phyloP scores from a whole-genome alignment of 2,888 invertebrate species.

The Heliconius ismenius region DNA sequence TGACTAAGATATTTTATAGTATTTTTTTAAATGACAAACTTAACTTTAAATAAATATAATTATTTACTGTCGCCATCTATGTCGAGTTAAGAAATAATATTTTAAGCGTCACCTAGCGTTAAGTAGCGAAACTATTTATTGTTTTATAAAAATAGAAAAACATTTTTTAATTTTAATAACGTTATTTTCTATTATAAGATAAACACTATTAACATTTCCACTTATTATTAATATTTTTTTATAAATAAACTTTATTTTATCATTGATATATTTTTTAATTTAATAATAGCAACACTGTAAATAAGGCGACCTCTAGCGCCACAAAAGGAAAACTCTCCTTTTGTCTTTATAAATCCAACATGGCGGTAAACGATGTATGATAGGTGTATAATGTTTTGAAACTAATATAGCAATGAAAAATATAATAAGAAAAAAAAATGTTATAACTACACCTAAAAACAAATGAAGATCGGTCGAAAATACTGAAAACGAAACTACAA shows the following conservation, averaged over 20 bases:
- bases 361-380: constrained; percentile 80
- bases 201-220: neutral
- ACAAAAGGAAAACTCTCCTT: constrained; percentile 57
- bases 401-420: constrained; percentile 69
- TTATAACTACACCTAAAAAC: constrained; percentile 54
- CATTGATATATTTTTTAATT: constrained; percentile 27
- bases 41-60: neutral
- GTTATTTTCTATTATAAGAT: too few species aligned
- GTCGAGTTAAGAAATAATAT: neutral
- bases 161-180: neutral
- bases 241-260: neutral
- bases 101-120: constrained; percentile 26
- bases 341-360: constrained; percentile 79
- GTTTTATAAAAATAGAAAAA: neutral
- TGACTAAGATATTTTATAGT: neutral
- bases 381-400: constrained; percentile 80
- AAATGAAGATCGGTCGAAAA: constrained; percentile 62
- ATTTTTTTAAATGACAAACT: neutral
- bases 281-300: constrained; percentile 54
- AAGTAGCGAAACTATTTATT: constrained; percentile 17
- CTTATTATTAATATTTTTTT: neutral
- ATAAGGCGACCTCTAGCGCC: constrained; percentile 58
- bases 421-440: constrained; percentile 51
- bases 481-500: constrained; percentile 56
- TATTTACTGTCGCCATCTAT: constrained; percentile 18